Base-by-base conservation (phyloP, 2,113 vertebrate species). In the Suncus etruscus region DNA sequence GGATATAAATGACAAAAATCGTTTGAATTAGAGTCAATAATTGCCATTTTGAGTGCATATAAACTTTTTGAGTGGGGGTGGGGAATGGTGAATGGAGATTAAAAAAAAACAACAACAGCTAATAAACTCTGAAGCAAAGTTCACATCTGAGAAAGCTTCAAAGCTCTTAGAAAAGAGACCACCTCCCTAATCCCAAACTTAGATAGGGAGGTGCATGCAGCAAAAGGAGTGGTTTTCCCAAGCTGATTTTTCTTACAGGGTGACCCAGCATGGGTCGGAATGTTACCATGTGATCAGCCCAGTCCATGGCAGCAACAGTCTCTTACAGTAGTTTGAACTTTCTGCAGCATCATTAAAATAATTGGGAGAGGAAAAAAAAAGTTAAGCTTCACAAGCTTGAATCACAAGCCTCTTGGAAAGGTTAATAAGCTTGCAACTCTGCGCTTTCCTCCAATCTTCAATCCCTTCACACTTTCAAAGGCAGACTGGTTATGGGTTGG, bases 141-240 rank as follows among this genome's bases (percentile, higher is more conserved):
- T 95, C 92, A 93, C 77, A 95, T 96, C 89, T 97, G 93, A 97
- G 94, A 95, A 97, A 97, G 90, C 94, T 96, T 97, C 94, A 97
- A 97, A 97, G 92, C 72, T 93, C 85, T 94, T 96, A 58, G 75
- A 95, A 94, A 54, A 4, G 70, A 65, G 65, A 11, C 58, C 47
- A 31, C 80, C 63, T 18, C 63, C 80, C 39, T 11, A 6, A 18
- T 27, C 15, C 61, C 66, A 10, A 63, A 68, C 69, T 29, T 29
- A 39, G 10, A 4, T 70, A 72, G 54, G 86, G 75, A 83, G 93
- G 93, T 1, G 3, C 45, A 90, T 20, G 77, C 81, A 96, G 95
- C 89, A 61, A 94, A 91, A 96, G 95, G 94, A 97, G 95, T 96
- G 96, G 96, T 97, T 96, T 97, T 97, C 95, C 97, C 97, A 98